A percentile compares a stretch with the other conserved stretches of the same genome.
These are phyloP conservation scores for Heliangelus exortis DNA, from an alignment of 2,797 vertebrate species.

Conservation along the genomic window DNA sequence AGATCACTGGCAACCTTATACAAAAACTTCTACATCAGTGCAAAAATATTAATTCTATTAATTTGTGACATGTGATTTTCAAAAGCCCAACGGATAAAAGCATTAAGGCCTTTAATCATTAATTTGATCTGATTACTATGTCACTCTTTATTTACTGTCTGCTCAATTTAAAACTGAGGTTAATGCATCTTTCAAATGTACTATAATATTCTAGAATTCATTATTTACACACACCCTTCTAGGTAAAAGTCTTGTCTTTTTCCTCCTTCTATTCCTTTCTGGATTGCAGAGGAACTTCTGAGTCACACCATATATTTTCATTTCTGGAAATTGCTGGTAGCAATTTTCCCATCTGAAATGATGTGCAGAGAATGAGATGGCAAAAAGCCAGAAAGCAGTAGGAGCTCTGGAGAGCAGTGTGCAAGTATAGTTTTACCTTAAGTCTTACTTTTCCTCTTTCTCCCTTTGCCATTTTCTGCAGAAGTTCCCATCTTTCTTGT, in stretches of 20 bases:
- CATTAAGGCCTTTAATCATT: background rate
- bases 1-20: background rate
- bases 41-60: slow-evolving; percentile 23
- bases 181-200: slow-evolving; percentile 10
- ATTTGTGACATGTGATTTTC: slow-evolving; percentile 19
- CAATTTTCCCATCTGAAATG: slow-evolving; percentile 45
- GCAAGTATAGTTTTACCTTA: background rate
- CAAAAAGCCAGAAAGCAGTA: background rate
- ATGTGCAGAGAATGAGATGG: slow-evolving; percentile 20
- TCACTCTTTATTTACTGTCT: slow-evolving; percentile 4
- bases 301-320: slow-evolving; percentile 45
- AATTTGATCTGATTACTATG: slow-evolving; percentile 24
- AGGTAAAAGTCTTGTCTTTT: background rate
- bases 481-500: background rate
- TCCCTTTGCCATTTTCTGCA: background rate
- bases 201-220: slow-evolving; percentile 1
- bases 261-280: background rate
- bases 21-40: background rate
- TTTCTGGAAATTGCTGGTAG: slow-evolving; percentile 46
- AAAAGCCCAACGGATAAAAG: background rate
- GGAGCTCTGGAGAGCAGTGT: background rate
- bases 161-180: slow-evolving; percentile 1
- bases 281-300: slow-evolving; percentile 20
- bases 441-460: background rate
- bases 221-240: background rate